Percentiles rank a stretch among this genome's conserved stretches.
phyloP scores from a whole-genome alignment of 2,888 invertebrate species.

The Meganola albula region DNA sequence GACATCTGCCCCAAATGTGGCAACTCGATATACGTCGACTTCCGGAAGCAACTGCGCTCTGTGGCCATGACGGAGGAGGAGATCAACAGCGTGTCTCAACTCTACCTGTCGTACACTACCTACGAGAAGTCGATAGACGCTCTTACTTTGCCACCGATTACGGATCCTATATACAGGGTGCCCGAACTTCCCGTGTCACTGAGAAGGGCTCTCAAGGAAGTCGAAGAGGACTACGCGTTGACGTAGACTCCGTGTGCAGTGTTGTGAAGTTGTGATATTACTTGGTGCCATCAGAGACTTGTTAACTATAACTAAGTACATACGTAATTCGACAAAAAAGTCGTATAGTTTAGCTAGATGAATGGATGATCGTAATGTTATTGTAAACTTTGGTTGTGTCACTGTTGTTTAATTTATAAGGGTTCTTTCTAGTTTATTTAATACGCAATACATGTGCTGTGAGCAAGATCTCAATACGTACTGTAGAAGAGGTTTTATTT shows the following conservation, averaged over 20 bases:
- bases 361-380: slow-evolving; percentile 17
- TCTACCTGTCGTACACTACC: slow-evolving; percentile 52
- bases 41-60: slow-evolving; percentile 52
- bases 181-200: slow-evolving; percentile 57
- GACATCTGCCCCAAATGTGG: slow-evolving; percentile 60
- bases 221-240: slow-evolving; percentile 45
- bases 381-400: background rate
- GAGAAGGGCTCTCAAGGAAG: slow-evolving; percentile 48
- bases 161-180: slow-evolving; percentile 59
- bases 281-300: slow-evolving; percentile 42
- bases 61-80: slow-evolving; percentile 62
- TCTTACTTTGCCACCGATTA: slow-evolving; percentile 54
- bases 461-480: slow-evolving; percentile 59
- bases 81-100: slow-evolving; percentile 51
- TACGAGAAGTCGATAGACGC: slow-evolving; percentile 58
- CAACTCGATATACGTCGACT: slow-evolving; percentile 48
- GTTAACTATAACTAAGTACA: too few species aligned
- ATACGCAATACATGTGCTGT: slow-evolving; percentile 52
- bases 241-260: slow-evolving; percentile 18
- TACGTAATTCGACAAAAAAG: too few species aligned
- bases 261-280: slow-evolving; percentile 40
- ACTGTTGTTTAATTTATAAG: slow-evolving; percentile 3
- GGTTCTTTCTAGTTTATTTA: slow-evolving; percentile 13
- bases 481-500: slow-evolving; percentile 29
- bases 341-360: too few species aligned